Evolutionary conservation across 2,797 vertebrate species (phyloP), one percentile per base, ranked within the genome.

Genomic region (Brachyalestes nurse): DNA sequence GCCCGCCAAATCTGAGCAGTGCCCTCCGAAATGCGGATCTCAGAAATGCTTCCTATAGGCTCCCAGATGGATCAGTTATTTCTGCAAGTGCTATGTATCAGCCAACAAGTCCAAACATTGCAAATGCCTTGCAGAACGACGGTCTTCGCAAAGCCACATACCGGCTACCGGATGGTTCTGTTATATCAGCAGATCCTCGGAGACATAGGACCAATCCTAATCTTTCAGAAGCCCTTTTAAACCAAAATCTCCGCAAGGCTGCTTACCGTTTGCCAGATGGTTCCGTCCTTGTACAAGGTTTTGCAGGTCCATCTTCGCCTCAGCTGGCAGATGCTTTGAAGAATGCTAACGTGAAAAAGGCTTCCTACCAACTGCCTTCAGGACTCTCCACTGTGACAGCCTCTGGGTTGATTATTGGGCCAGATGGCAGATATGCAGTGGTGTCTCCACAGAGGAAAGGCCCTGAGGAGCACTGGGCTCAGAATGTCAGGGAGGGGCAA

Each of bases 361-460:
- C 94, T 61, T 95, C 94, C 7, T 94, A 94, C 83, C 90, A 91
- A 72, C 85, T 94, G 79, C 94, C 94, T 58, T 87, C 84, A 58
- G 91, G 84, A 28, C 85, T 95, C 77, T 89, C 83, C 64, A 81
- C 72, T 55, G 70, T 79, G 34, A 87, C 67, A 40, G 47, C 70
- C 0, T 21, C 66, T 77, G 85, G 5, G 71, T 75, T 83, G 88
- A 90, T 72, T 51, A 83, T 87, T 55, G 86, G 86, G 0, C 82
- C 85, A 0, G 90, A 92, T 70, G 94, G 95, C 34, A 91, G 94
- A 70, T 98, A 97, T 60, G 96, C 96, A 0, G 92, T 97, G n/a
- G 94, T 97, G 76, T 92, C 94, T 84, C 96, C 97, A 13, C 96
- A 93, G 42, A 91, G 91, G 9, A 93, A 92, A n/a, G 88, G 81